Conservation (phyloP, 2,113 vertebrate genomes). For the Phyllopteryx taeniolatus region DNA sequence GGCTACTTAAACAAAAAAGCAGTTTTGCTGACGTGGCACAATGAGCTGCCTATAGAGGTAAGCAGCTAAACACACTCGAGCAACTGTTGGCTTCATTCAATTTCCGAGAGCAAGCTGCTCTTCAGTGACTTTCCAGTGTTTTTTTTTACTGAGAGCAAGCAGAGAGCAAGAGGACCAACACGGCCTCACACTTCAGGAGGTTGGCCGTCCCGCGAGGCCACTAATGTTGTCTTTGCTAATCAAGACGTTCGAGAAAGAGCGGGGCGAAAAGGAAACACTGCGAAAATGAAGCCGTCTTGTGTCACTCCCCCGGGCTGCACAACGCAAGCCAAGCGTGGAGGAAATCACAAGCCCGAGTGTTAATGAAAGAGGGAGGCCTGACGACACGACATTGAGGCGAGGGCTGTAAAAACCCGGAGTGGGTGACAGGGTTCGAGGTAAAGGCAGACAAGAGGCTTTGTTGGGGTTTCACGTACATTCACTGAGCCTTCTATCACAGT, state of each 20-base stretch:
- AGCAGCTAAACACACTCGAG: background rate
- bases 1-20: slow-evolving; percentile 39
- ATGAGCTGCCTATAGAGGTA: slow-evolving; percentile 6
- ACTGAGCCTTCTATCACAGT: background rate
- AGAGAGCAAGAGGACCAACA: slow-evolving; percentile 5
- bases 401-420: background rate
- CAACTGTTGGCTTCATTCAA: background rate
- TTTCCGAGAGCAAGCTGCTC: slow-evolving; percentile 3
- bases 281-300: slow-evolving; percentile 47
- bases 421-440: background rate
- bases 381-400: background rate
- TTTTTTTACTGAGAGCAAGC: too few species aligned
- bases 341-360: slow-evolving; percentile 29
- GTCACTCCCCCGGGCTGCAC: slow-evolving; percentile 33
- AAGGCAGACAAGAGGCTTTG: background rate
- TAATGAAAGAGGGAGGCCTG: slow-evolving; percentile 4
- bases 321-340: slow-evolving; percentile 32
- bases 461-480: background rate
- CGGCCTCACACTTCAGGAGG: slow-evolving; percentile 24
- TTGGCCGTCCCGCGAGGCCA: slow-evolving; percentile 37
- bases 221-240: slow-evolving; percentile 56
- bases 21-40: slow-evolving; percentile 24
- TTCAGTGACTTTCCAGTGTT: slow-evolving; percentile 2
- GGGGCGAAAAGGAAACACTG: slow-evolving; percentile 19
- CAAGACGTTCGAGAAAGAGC: slow-evolving; percentile 41